These are phyloP conservation scores for Clistopyga incitator DNA, from an alignment of 2,888 invertebrate genomes.

Conservation along the genomic window DNA sequence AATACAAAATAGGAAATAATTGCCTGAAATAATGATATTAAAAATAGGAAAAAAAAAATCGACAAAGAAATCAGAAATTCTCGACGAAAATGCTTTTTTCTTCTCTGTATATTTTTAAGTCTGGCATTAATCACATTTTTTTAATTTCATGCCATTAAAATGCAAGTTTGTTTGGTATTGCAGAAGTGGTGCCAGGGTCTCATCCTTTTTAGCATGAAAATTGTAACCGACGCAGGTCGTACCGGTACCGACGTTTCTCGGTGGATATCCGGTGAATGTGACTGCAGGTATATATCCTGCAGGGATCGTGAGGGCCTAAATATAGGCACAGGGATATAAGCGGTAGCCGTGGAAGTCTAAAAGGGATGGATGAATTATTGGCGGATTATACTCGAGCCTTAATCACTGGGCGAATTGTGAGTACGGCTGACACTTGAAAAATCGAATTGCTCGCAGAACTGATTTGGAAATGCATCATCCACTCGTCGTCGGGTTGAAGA, in stretches of 20 bases:
- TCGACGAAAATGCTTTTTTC: too few species aligned
- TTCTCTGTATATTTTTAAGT: too few species aligned
- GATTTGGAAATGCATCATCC: slow-evolving; percentile 14
- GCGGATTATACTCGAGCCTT: slow-evolving; percentile 19
- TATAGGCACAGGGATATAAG: slow-evolving; percentile 11
- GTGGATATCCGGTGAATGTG: not conserved
- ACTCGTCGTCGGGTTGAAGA: not conserved
- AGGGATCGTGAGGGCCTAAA: not conserved
- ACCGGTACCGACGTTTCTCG: slow-evolving; percentile 28
- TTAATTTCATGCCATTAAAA: too few species aligned
- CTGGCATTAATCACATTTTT: too few species aligned
- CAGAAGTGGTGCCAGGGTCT: slow-evolving; percentile 38
- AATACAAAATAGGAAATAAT: not conserved
- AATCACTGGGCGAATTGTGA: not conserved
- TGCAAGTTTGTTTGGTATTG: too few species aligned
- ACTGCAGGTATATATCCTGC: slow-evolving; percentile 7
- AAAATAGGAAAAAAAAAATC: not conserved
- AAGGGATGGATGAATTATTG: slow-evolving; percentile 30
- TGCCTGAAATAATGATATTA: too few species aligned
- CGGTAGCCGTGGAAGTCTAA: not conserved
- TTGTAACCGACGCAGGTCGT: slow-evolving; percentile 24
- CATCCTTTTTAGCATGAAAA: slow-evolving; percentile 33
- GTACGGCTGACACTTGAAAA: not conserved
- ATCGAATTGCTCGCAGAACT: not conserved
- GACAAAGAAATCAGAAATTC: too few species aligned